These are phyloP conservation scores for Phymatocera aterrima DNA, from an alignment of 2,888 invertebrate species.

Conservation along the genomic window DNA sequence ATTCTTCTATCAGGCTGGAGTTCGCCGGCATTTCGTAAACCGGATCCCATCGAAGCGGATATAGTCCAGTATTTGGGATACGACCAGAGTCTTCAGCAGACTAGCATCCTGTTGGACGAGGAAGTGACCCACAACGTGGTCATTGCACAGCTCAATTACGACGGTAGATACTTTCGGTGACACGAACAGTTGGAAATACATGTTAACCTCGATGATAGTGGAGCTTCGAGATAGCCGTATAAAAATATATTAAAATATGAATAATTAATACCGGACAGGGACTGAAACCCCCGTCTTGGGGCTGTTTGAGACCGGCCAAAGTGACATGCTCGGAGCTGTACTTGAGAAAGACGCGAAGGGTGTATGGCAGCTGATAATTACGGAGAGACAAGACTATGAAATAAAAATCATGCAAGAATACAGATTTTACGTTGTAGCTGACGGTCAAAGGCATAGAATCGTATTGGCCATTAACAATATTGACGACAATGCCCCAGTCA, in stretches of 20 bases:
- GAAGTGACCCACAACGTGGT: slow-evolving; percentile 74
- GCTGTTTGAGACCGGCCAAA: slow-evolving; percentile 50
- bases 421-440: slow-evolving; percentile 71
- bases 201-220: slow-evolving; percentile 55
- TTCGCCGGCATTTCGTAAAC: slow-evolving; percentile 49
- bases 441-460: slow-evolving; percentile 65
- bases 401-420: slow-evolving; percentile 74
- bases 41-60: slow-evolving; percentile 49
- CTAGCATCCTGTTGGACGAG: slow-evolving; percentile 74
- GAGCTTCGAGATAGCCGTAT: background rate
- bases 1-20: slow-evolving; percentile 48
- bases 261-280: slow-evolving; percentile 49
- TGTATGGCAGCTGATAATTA: slow-evolving; percentile 63
- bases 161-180: slow-evolving; percentile 72
- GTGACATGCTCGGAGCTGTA: slow-evolving; percentile 54
- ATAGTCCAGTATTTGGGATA: slow-evolving; percentile 45
- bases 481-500: slow-evolving; percentile 77
- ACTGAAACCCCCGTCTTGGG: slow-evolving; percentile 47
- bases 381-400: slow-evolving; percentile 77
- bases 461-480: slow-evolving; percentile 76
- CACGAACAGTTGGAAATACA: no score
- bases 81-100: background rate
- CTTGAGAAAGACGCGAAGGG: slow-evolving; percentile 28
- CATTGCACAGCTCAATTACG: slow-evolving; percentile 75
- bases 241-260: no score